These are phyloP conservation scores for Sweltsa coloradensis DNA, from an alignment of 1,140 invertebrate genomes.

Conservation along the genomic window DNA sequence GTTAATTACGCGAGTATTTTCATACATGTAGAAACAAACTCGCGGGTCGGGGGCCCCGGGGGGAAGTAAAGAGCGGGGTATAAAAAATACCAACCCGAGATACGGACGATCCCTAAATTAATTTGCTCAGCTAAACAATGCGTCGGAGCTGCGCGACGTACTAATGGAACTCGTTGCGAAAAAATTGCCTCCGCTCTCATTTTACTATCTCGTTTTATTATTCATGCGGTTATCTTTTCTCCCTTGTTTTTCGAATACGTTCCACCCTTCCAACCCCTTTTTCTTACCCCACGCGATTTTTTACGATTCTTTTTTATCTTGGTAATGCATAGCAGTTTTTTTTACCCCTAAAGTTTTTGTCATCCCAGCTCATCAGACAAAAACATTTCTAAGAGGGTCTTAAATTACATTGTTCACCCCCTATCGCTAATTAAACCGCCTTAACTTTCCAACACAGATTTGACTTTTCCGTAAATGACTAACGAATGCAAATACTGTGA, in stretches of 20 bases:
- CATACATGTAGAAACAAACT: too few species aligned
- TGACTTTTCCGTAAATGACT: too few species aligned
- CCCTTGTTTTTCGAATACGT: constrained; percentile 3
- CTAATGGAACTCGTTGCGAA: constrained; percentile 13
- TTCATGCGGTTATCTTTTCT: constrained; percentile 16
- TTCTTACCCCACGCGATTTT: neutral
- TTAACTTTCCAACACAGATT: too few species aligned
- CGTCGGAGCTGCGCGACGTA: constrained; percentile 7
- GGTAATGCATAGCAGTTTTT: too few species aligned
- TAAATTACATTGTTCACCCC: too few species aligned
- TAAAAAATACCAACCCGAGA: neutral
- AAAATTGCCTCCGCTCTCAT: constrained; percentile 5
- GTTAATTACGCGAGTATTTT: too few species aligned
- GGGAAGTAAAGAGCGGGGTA: neutral
- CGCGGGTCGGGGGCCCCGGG: neutral
- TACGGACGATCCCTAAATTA: constrained; percentile 8
- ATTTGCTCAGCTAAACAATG: constrained; percentile 16
- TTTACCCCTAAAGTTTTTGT: too few species aligned
- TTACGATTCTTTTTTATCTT: too few species aligned
- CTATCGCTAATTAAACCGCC: too few species aligned
- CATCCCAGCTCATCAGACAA: too few species aligned
- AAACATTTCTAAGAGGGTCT: too few species aligned
- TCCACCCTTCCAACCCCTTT: constrained; percentile 1
- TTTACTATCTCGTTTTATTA: constrained; percentile 14
- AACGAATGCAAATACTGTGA: too few species aligned